Conservation (phyloP, 2,113 vertebrate genomes). For the Gnathochromis pfefferi region DNA sequence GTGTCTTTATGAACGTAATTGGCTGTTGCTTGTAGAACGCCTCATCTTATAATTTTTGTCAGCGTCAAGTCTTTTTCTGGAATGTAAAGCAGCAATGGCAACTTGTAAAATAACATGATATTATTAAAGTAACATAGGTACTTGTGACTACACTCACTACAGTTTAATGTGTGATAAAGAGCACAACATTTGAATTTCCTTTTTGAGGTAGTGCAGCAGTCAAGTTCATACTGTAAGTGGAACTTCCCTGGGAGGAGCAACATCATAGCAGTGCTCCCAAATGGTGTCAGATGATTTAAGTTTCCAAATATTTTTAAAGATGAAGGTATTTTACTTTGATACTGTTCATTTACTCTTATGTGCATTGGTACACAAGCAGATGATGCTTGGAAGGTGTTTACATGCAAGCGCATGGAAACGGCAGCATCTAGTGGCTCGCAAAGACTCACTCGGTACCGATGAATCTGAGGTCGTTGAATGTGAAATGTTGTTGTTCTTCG, state of each 20-base stretch:
- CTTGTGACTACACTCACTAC: not conserved
- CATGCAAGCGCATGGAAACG: not conserved
- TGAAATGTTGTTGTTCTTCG: not conserved
- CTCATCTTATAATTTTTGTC: not conserved
- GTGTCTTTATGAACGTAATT: not conserved
- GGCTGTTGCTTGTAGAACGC: not conserved
- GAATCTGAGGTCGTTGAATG: not conserved
- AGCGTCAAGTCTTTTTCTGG: not conserved
- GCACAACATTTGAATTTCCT: not conserved
- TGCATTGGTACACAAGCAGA: not conserved
- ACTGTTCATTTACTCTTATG: not conserved
- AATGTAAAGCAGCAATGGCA: not conserved
- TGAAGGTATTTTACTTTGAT: not conserved
- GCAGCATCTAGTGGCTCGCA: constrained; percentile 28
- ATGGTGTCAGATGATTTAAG: not conserved
- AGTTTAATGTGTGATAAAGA: not conserved
- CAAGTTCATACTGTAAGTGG: not conserved
- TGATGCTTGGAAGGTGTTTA: not conserved
- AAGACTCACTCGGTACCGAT: not conserved
- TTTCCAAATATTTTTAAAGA: not conserved
- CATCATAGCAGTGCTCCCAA: not conserved
- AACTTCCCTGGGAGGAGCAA: not conserved
- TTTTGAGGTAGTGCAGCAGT: not conserved
- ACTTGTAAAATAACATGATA: not conserved
- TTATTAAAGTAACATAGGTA: not conserved